These are phyloP conservation scores for Gyrodactylus salaris DNA, from an alignment of 1,140 invertebrate genomes.

Conservation along the genomic window DNA sequence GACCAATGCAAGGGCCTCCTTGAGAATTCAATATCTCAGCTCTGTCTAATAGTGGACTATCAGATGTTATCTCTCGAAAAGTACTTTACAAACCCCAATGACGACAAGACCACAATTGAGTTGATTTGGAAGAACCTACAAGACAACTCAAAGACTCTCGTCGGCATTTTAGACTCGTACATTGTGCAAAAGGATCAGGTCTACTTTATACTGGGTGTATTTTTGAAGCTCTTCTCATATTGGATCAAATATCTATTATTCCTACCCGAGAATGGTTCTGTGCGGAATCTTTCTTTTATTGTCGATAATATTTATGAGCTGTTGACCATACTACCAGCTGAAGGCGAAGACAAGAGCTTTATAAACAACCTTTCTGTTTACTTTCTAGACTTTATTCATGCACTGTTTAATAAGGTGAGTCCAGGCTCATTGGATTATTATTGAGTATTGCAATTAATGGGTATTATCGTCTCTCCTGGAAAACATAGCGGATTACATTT, in stretches of 20 bases:
- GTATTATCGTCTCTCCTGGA: too few relatives aligned
- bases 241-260: not conserved
- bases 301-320: not conserved
- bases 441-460: too few relatives aligned
- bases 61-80: not conserved
- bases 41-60: not conserved
- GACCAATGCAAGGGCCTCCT: not conserved
- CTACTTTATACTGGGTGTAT: not conserved
- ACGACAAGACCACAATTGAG: not conserved
- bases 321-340: not conserved
- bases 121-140: not conserved
- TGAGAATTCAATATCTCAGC: not conserved
- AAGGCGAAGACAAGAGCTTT: not conserved
- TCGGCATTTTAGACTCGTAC: not conserved
- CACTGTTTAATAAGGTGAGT: not conserved
- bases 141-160: not conserved
- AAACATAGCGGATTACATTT: too few relatives aligned
- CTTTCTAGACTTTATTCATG: not conserved
- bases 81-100: not conserved
- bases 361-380: not conserved
- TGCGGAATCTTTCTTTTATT: not conserved
- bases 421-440: too few relatives aligned
- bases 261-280: not conserved
- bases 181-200: not conserved
- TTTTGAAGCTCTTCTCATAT: not conserved